phyloP scores from a whole-genome alignment of 2,797 vertebrate species.

The Sylvia borin region DNA sequence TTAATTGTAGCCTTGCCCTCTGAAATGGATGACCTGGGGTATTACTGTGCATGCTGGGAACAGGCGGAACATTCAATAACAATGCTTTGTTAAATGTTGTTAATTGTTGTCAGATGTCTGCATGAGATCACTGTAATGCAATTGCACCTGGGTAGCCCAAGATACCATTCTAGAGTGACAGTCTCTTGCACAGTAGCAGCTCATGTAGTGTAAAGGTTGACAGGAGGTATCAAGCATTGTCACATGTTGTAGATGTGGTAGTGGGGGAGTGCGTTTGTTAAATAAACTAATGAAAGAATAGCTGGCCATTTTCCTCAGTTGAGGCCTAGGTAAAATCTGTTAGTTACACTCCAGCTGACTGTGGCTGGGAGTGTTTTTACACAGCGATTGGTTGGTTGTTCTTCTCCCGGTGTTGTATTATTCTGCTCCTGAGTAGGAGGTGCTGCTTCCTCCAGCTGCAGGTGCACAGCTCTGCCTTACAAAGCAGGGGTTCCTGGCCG shows the following conservation, averaged over 20 bases:
- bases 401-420: neutral
- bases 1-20: accelerated
- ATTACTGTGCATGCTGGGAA: accelerated
- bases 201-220: accelerated
- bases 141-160: neutral
- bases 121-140: neutral
- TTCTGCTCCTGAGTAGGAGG: neutral
- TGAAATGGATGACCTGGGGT: accelerated
- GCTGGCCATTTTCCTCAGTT: accelerated
- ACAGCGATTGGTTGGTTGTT: accelerated
- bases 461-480: accelerated
- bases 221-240: accelerated
- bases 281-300: neutral
- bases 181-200: neutral
- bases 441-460: neutral
- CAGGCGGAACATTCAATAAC: accelerated
- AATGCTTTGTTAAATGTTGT: accelerated
- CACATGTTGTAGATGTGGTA: no score
- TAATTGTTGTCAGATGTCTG: accelerated
- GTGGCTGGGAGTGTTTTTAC: neutral
- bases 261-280: neutral
- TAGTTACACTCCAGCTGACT: neutral
- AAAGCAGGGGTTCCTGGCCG: accelerated
- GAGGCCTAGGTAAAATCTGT: neutral
- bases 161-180: neutral